Percentiles rank a stretch among this genome's conserved stretches.
Evolutionary conservation across 1,140 invertebrate species (phyloP).

Genomic region (Drosophila grimshawi): DNA sequence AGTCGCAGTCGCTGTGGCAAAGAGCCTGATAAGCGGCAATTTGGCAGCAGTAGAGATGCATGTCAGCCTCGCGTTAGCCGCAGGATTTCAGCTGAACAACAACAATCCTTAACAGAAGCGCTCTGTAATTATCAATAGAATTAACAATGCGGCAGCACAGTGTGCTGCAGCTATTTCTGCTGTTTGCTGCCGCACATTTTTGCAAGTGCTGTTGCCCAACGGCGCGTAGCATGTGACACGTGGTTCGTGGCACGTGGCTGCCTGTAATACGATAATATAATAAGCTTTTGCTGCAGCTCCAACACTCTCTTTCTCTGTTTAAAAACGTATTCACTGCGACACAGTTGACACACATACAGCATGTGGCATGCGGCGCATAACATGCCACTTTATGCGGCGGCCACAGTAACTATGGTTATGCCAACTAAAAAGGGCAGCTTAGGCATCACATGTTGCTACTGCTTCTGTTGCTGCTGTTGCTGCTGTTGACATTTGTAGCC

Average conservation of each 20-base stretch:
- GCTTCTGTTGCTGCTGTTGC: neutral
- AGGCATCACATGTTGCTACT: constrained; percentile 18
- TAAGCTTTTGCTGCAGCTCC: constrained; percentile 33
- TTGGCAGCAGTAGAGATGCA: constrained; percentile 47
- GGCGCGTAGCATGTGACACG: constrained; percentile 7
- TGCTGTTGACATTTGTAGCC: constrained; percentile 1
- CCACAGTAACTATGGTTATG: constrained; percentile 22
- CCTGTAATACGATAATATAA: constrained; percentile 51
- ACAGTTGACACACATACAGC: constrained; percentile 37
- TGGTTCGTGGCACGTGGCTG: constrained; percentile 29
- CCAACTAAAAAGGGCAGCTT: constrained; percentile 18
- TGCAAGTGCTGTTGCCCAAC: neutral
- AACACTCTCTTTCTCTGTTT: neutral
- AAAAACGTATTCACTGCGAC: neutral
- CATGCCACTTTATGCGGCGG: constrained; percentile 8
- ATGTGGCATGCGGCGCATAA: constrained; percentile 29
- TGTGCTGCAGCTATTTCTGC: constrained; percentile 7
- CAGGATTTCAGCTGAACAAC: constrained; percentile 22
- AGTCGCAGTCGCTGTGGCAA: constrained; percentile 11
- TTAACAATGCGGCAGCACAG: constrained; percentile 57
- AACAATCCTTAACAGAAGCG: constrained; percentile 74
- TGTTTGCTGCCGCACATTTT: no score
- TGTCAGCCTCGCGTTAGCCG: constrained; percentile 63
- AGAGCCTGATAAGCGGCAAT: constrained; percentile 74
- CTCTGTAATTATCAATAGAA: constrained; percentile 77